Base-by-base conservation (phyloP, 2,888 invertebrate genomes). In the Tricholauxania praeusta region DNA sequence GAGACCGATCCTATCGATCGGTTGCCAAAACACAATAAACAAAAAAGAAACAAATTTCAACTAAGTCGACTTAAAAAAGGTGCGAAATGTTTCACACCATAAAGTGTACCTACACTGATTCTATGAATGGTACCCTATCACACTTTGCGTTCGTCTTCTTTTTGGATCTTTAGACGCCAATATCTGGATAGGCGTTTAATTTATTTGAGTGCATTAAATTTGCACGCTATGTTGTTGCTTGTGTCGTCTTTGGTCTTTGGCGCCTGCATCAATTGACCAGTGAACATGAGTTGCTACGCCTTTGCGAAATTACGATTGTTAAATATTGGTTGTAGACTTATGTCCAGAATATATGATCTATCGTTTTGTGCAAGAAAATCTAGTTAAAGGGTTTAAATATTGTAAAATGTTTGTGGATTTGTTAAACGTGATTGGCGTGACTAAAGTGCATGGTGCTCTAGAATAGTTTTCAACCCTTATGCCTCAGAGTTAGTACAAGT, bases 141-240 rank as follows among this genome's bases (percentile, higher is more conserved):
- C 64, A 15, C 51, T 3, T 49, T 19, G 49, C 48, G 48, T 17
- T n/a, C 64, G 22, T 51, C 22, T 12, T 15, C 64, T 7, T 15
- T 51, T 51, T 1, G 17, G 48, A 12, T 48, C 17, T 39, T 39
- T 39, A 39, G 39, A 39, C 39, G 39, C 39, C 39, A 10, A 7
- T 39, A 39, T 10, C 10, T 39, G 52, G 52, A 69, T 60, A 47
- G 19, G 51, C 17, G 49, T 19, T 70, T 32, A 62, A 39, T 62
- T 70, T 52, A 70, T 62, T 59, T 47, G 53, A 70, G 47, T 63
- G 70, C 70, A 70, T 70, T 53, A 70, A 70, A 70, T 70, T 70
- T 63, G 70, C 70, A 70, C 70, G 70, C 70, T 47, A 62, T 32
- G 62, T 19, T n/a, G 19, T 8, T 19, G 28, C n/a, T 39, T 66